phyloP scores from a whole-genome alignment of 2,797 vertebrate genomes.

The Anomalospiza imberbis region DNA sequence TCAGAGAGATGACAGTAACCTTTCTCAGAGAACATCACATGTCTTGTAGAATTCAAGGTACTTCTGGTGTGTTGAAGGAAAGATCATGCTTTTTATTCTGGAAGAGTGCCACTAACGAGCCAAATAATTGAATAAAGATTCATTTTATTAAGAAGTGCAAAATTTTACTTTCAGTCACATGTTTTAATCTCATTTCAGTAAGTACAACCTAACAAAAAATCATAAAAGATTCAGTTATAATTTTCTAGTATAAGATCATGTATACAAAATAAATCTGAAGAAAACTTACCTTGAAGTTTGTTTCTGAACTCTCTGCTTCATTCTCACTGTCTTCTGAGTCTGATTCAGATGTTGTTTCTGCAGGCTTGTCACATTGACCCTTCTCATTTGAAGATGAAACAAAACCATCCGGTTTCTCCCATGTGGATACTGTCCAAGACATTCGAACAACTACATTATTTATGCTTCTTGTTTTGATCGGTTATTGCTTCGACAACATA shows the following conservation, averaged over 20 bases:
- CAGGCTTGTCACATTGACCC: slow-evolving; percentile 3
- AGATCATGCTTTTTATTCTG: not conserved
- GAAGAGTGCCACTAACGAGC: not conserved
- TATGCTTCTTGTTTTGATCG: slow-evolving; percentile 5
- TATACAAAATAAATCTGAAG: not conserved
- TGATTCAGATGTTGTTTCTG: slow-evolving; percentile 53
- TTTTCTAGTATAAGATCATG: not conserved
- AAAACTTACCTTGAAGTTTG: slow-evolving; percentile 77
- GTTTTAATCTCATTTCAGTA: not conserved
- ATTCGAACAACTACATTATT: slow-evolving; percentile 56
- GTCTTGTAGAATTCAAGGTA: not conserved
- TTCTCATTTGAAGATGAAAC: slow-evolving; percentile 55
- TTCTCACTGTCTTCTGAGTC: slow-evolving; percentile 50
- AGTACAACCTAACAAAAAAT: not conserved
- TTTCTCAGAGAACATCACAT: not conserved
- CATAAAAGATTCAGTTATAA: not conserved
- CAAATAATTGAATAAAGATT: not conserved
- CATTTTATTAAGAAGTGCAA: not conserved
- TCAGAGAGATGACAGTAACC: not conserved
- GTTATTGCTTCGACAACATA: not conserved
- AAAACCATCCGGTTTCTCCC: slow-evolving; percentile 87
- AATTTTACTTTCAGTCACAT: not conserved
- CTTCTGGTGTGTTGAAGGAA: not conserved
- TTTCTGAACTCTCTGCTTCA: slow-evolving; percentile 68
- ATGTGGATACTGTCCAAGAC: slow-evolving; percentile 84